Conservation (phyloP, 2,113 vertebrate species). For the Baryphthengus martii region DNA sequence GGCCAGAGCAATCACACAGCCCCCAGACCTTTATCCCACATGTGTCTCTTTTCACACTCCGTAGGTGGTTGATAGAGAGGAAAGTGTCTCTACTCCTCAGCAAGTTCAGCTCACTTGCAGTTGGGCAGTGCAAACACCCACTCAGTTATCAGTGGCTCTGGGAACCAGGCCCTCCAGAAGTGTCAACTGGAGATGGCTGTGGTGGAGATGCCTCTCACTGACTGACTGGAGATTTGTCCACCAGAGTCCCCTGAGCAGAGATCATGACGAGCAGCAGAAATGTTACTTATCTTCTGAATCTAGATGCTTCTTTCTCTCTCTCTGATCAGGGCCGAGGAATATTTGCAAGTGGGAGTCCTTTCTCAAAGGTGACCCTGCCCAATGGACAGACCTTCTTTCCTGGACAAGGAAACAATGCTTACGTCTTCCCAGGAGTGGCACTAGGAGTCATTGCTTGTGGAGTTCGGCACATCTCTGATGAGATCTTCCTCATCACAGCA, state of each 20-base stretch:
- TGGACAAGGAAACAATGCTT: conserved; percentile 96
- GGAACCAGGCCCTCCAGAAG: neutral
- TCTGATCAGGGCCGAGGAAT: conserved; percentile 86
- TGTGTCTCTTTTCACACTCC: neutral
- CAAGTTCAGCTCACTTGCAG: neutral
- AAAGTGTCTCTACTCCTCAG: neutral
- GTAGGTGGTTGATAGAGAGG: neutral
- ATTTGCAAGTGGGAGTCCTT: conserved; percentile 96
- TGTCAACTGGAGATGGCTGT: neutral
- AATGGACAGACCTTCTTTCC: conserved; percentile 89
- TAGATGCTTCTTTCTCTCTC: conserved; percentile 1
- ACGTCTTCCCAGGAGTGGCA: conserved; percentile 94
- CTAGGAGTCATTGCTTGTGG: conserved; percentile 88
- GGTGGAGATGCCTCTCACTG: neutral
- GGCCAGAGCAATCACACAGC: neutral
- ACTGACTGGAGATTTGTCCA: neutral
- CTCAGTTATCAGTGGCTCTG: neutral
- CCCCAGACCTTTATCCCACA: neutral
- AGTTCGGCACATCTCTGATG: conserved; percentile 90
- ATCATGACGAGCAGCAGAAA: neutral
- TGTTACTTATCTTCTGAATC: neutral
- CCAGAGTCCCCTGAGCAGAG: neutral
- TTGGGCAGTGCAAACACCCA: neutral
- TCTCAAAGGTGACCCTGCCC: conserved; percentile 86
- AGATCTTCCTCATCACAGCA: conserved; percentile 93